Conservation (phyloP, 2,888 invertebrate species). For the Philonicus albiceps region DNA sequence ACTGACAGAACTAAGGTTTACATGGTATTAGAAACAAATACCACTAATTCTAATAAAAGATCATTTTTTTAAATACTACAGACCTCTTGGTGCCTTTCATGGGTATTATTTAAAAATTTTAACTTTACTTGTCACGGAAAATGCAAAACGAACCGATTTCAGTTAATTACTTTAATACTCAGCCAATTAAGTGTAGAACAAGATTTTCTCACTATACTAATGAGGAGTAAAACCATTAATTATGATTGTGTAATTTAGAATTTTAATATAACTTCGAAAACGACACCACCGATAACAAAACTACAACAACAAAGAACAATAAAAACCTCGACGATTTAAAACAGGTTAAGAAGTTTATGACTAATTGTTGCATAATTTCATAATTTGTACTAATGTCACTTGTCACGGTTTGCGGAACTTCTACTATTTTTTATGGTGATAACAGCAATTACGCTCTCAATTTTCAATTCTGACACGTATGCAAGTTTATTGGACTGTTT, state of each 20-base stretch:
- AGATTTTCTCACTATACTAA: not conserved
- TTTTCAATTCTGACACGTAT: not conserved
- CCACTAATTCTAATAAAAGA: too few relatives aligned
- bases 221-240: not conserved
- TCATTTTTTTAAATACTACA: not conserved
- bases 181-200: not conserved
- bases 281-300: not conserved
- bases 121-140: not conserved
- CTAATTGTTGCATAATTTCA: not conserved
- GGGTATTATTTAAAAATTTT: not conserved
- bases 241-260: not conserved
- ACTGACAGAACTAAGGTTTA: too few relatives aligned
- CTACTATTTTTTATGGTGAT: not conserved
- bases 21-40: too few relatives aligned
- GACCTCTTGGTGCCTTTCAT: not conserved
- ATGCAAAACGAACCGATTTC: not conserved
- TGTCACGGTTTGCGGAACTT: not conserved
- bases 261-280: not conserved
- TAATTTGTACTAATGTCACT: not conserved
- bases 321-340: not conserved
- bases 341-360: not conserved
- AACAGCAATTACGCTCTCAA: not conserved
- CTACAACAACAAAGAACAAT: not conserved
- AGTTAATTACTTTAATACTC: not conserved
- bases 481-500: not conserved